Base-by-base conservation (phyloP, 1,140 invertebrate genomes). In the Anastatus disparis region DNA sequence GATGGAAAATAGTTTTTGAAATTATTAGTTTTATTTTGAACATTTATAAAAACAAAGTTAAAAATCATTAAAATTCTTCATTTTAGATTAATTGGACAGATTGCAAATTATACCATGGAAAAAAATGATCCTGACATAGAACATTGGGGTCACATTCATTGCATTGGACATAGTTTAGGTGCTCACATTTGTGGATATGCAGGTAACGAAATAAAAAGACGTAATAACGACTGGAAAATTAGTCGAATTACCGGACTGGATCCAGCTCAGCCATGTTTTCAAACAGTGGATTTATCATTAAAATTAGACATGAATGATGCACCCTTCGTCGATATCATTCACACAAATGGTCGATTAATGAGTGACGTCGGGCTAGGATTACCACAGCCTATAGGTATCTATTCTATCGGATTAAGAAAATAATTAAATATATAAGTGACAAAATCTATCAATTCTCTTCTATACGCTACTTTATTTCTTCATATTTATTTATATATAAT, bases 271-370 rank as follows among this genome's bases (percentile, higher is more conserved):
- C 90, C 90, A 1, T 89, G 89, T 71, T 92, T 91, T 75, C 75
- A 81, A 35, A 86, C 84, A 2, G 78, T 80, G 0, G 81, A 87
- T 52, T 61, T 80, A 0, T 75, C 78, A 0, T 81, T 88, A 61
- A 81, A 88, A 24, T 77, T 92, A 27, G 87, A 90, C 74, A 80
- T 80, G 40, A 81, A 79, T 0, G 90, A 91, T 72, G 91, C 91
- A 0, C 80, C 87, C 12, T 91, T 90, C 63, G 89, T 92, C 0
- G 93, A 94, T 76, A 88, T 91, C 3, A 90, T 94, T 70, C 93
- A 91, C 65, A 91, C 90, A 1, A 89, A 89, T 63, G 88, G 86
- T 0, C 77, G 81, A 71, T 73, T 87, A 8, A 74, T 87, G 38
- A 78, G 78, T 3, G 78, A 79, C 27, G 76, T 89, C 13, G 89